Evolutionary conservation across 2,113 vertebrate genomes (phyloP), one percentile per base, ranked within the genome.

Genomic region (zebrafish (Danio rerio)): DNA sequence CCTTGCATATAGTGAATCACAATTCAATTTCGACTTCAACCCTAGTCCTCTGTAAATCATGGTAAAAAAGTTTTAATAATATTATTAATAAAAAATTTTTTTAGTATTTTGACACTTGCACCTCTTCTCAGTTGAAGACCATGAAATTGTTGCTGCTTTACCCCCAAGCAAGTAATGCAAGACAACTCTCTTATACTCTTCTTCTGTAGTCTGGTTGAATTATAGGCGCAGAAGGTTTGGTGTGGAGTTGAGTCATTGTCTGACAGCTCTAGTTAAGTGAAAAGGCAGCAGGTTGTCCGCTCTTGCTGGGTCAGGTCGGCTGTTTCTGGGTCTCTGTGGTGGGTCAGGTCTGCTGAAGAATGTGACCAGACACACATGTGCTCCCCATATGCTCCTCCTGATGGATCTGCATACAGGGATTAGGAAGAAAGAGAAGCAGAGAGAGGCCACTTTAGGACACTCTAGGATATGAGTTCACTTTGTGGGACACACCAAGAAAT

Each of bases 351-450:
- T 53, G 58, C 47, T 40, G 50, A 68, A 75, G 80, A 82, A 65
- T 84, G 80, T 76, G 62, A 80, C 16, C 62, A 78, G 71, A 78
- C 59, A 15, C 63, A 83, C 85, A 86, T 78, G 81, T 81, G 78
- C 11, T 50, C 12, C 47, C 72, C 77, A 82, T 74, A 81, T 84
- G 77, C 77, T 81, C 40, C 53, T 75, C 20, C 56, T 45, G 58
- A 66, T 63, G 21, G 45, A 11, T 49, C 11, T 16, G 49, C 42
- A 58, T 49, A 66, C 7, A 58, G 62, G 5, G 76, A 53, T 56
- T 74, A 12, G 79, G 43, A 49, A 15, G 6, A 71, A 65, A 78
- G 49, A 69, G 47, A 42, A 42, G 50, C 52, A 18, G 18, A 55
- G 18, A 55, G 45, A 45, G 78, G 75, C 50, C 81, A 75, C 11